Evolutionary conservation across 1,140 invertebrate species (phyloP).

Genomic region (Hylaeus anthracinus): DNA sequence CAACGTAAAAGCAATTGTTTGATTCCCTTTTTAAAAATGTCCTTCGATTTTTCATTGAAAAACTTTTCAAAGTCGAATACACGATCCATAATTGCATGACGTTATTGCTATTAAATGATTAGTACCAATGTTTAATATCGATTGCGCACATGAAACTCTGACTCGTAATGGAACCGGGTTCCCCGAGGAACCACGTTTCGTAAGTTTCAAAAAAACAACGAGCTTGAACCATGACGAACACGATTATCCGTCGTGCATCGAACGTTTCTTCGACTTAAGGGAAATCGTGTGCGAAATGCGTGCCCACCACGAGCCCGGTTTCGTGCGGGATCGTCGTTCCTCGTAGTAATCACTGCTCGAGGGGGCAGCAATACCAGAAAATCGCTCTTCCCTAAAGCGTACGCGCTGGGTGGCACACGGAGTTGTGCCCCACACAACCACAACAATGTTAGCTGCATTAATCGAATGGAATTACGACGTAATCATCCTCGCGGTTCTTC

Average conservation of each 20-base stretch:
- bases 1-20: no score
- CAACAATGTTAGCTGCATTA: constrained; percentile 7
- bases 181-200: no score
- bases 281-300: constrained; percentile 31
- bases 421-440: not conserved
- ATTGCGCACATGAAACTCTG: no score
- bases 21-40: no score
- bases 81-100: no score
- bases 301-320: constrained; percentile 20
- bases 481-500: constrained; percentile 20
- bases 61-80: no score
- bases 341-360: constrained; percentile 15
- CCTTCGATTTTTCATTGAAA: no score
- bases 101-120: no score
- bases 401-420: constrained; percentile 16
- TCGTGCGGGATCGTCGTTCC: constrained; percentile 19
- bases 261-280: not conserved
- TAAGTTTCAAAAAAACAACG: not conserved
- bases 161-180: not conserved
- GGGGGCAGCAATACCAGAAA: constrained; percentile 26
- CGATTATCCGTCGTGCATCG: not conserved
- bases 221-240: not conserved
- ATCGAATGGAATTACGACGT: not conserved
- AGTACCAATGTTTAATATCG: no score
- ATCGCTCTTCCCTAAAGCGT: constrained; percentile 28